Evolutionary conservation across 2,888 invertebrate genomes (phyloP).

Genomic region (Eucera pruinosa): DNA sequence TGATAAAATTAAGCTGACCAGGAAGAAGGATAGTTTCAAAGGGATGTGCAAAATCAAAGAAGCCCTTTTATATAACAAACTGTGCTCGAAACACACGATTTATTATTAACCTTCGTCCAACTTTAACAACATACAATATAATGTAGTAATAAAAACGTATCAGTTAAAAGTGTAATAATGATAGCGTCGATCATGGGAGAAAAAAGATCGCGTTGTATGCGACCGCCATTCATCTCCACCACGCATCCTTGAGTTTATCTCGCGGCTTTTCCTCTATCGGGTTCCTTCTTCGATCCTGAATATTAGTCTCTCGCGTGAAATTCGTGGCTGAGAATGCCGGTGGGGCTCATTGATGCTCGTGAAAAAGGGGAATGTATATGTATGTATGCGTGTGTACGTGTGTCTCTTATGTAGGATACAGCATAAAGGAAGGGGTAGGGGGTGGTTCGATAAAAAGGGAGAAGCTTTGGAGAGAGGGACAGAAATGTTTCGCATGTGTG

Average conservation of each 20-base stretch:
- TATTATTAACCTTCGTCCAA: slow-evolving; percentile 83
- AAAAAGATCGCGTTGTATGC: slow-evolving; percentile 61
- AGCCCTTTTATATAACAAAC: slow-evolving; percentile 69
- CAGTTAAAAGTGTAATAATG: slow-evolving; percentile 79
- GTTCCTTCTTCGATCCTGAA: slow-evolving; percentile 33
- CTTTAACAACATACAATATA: slow-evolving; percentile 85
- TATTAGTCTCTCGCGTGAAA: slow-evolving; percentile 55
- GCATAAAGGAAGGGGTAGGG: background rate
- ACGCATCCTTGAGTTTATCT: slow-evolving; percentile 57
- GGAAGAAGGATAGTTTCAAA: background rate
- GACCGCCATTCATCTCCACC: slow-evolving; percentile 65
- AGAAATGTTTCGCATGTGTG: slow-evolving; percentile 56
- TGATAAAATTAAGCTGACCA: too few species aligned
- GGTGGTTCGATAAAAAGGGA: slow-evolving; percentile 17
- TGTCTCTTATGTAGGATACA: slow-evolving; percentile 2
- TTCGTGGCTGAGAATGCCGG: slow-evolving; percentile 56
- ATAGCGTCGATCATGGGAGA: slow-evolving; percentile 76
- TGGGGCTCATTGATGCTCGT: slow-evolving; percentile 21
- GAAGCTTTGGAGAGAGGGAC: slow-evolving; percentile 56
- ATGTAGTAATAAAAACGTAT: slow-evolving; percentile 81
- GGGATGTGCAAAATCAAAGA: slow-evolving; percentile 39
- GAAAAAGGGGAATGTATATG: background rate
- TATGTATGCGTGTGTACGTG: background rate
- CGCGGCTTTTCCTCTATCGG: slow-evolving; percentile 50
- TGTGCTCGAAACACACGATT: slow-evolving; percentile 71